Evolutionary conservation across 2,113 vertebrate genomes (phyloP).

Genomic region (Rhineura floridana): DNA sequence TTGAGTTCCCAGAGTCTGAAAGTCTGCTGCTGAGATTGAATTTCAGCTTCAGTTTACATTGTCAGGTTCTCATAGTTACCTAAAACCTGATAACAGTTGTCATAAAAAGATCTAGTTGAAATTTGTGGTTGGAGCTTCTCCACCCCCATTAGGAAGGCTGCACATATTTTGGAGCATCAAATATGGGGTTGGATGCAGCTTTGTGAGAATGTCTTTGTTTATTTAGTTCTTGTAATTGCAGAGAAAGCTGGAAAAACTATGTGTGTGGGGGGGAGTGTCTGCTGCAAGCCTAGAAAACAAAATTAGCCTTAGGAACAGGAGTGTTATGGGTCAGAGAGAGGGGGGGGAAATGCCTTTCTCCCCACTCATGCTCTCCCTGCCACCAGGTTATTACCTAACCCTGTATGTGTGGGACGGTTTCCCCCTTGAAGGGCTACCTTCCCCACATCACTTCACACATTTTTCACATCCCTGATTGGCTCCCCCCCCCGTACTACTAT

Average conservation of each 20-base stretch:
- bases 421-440: background rate
- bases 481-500: too few relatives aligned
- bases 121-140: background rate
- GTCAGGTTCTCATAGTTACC: background rate
- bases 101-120: background rate
- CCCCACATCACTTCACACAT: accelerated
- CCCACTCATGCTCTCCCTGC: background rate
- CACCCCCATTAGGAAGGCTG: background rate
- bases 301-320: background rate
- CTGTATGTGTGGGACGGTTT: background rate
- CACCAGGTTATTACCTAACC: background rate
- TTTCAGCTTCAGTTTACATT: background rate
- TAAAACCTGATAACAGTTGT: background rate
- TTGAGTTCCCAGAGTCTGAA: background rate
- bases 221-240: background rate
- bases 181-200: background rate
- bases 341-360: background rate
- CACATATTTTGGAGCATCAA: background rate
- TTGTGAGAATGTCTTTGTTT: background rate
- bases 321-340: background rate
- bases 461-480: too few relatives aligned
- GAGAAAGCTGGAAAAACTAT: background rate
- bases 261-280: too few relatives aligned
- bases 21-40: background rate
- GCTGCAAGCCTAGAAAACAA: background rate